Evolutionary conservation across 1,140 invertebrate genomes (phyloP), one percentile per base, ranked within the genome.

Genomic region (Geopemphigus sp.): DNA sequence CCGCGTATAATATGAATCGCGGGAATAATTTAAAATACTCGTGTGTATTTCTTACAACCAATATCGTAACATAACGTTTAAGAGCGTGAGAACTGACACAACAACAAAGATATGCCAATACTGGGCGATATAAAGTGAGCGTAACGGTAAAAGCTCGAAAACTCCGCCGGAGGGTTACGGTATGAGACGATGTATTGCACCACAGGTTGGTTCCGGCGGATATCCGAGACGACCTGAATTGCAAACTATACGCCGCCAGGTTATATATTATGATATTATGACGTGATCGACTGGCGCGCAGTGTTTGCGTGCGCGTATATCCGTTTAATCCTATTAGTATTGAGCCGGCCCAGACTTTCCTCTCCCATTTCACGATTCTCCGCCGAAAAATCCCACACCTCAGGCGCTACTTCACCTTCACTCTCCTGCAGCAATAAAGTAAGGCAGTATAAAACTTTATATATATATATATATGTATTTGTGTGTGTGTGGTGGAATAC

Each of bases 281-380:
- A 80, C 39, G 47, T 74, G 29, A 59, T 74, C 54, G 14, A 74
- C 53, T 54, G 47, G 8, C 15, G 1, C 24, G 14, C 24, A 39
- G 22, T 24, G 57, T 61, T 14, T 29, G 24, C 17, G 14, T 8
- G 11, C 19, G 11, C 19, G 29, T 32, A 19, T 29, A 29, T 8
- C 1, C 70, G 29, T 74, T 57, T 29, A 57, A 56, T 74, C 72
- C 29, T 74, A 74, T 59, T 74, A 74, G 72, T 56, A 14, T 39
- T 17, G 14, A 29, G 8, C 70, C 24, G 26, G 14, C 50, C 26
- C 68, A 39, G 8, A n/a, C n/a, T n/a, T n/a, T 8, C 32, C 32
- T 39, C 32, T 3, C 32, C 32, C 32, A 8, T 4, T 39, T 39
- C 19, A 8, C n/a, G 15, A 6, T 72, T 54, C 24, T 10, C 11